Evolutionary conservation across 2,113 vertebrate genomes (phyloP).

Genomic region (Zingel zingel): DNA sequence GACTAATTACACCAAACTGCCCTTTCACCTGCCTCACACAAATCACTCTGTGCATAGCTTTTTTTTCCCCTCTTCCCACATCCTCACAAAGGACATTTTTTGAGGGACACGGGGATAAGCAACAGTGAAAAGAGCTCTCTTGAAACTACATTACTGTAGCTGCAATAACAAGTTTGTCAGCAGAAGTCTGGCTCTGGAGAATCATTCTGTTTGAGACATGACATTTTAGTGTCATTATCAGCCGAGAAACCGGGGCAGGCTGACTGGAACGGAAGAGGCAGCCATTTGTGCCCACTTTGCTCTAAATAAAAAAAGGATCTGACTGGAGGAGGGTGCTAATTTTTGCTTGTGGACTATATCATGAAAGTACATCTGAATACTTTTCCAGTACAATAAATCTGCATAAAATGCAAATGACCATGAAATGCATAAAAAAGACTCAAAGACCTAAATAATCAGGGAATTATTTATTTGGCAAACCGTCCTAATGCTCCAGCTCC

Average conservation of each 20-base stretch:
- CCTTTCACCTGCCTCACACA: constrained; percentile 60
- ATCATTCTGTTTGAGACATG: constrained; percentile 34
- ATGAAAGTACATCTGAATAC: not conserved
- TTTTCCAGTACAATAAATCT: not conserved
- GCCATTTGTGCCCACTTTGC: constrained; percentile 1
- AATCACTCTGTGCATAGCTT: constrained; percentile 51
- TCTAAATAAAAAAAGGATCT: not conserved
- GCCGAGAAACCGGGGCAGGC: constrained; percentile 6
- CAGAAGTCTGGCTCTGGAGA: constrained; percentile 46
- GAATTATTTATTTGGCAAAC: not conserved
- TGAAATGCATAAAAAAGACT: not conserved
- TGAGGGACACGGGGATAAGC: constrained; percentile 19
- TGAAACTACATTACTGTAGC: constrained; percentile 31
- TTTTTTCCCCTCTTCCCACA: not conserved
- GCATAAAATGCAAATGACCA: constrained; percentile 1
- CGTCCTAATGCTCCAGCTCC: not conserved
- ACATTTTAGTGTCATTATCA: constrained; percentile 55
- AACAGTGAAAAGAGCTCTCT: constrained; percentile 50
- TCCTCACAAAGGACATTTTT: constrained; percentile 32
- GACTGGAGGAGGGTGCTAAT: not conserved
- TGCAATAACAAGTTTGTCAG: constrained; percentile 51
- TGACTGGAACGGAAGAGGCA: constrained; percentile 18
- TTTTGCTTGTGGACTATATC: not conserved
- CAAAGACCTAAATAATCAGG: not conserved
- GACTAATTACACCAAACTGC: constrained; percentile 69